Evolutionary conservation across 2,888 invertebrate genomes (phyloP), one percentile per base, ranked within the genome.

Genomic region (Pammene aurita): DNA sequence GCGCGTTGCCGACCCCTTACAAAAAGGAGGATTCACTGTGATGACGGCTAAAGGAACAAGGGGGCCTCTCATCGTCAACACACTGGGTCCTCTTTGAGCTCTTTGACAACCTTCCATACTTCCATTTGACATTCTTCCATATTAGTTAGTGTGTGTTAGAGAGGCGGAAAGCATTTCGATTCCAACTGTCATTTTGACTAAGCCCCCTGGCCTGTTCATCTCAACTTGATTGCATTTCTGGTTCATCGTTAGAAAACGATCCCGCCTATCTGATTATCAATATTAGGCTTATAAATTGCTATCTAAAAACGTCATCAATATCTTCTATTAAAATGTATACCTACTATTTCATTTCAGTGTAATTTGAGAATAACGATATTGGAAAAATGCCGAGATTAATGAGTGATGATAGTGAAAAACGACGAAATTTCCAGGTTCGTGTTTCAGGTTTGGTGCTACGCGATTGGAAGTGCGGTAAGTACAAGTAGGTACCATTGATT

Each of bases 351-450:
- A 66, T 66, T 58, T 58, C 35, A 52, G 58, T 42, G 18, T 66
- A 50, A 41, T 48, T 34, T 44, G 52, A 38, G 54, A 52, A 66
- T 60, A 66, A 60, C 54, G 60, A 60, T 60, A 66, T 66, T 66
- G 66, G 66, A 54, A 66, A 66, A 54, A 60, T 26, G 58, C 16
- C 66, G 44, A 52, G 66, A 66, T 66, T 66, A 66, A 66, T 66
- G 52, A 18, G 42, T 42, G 16, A 14, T 18, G 52, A 60, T 66
- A 60, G 34, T 57, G 50, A 58, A 41, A 26, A 66, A 57, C 34
- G 50, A 34, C 16, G 10, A 58, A 57, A 58, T 66, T 66, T 52
- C 26, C 50, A 58, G 52, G 38, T 10, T 14, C 14, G 11, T 10
- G 10, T 14, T 48, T 13, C 26, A n/a, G 13, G 16, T 11, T 34